phyloP scores from a whole-genome alignment of 2,888 invertebrate species.

The Philopedon plagiatum region DNA sequence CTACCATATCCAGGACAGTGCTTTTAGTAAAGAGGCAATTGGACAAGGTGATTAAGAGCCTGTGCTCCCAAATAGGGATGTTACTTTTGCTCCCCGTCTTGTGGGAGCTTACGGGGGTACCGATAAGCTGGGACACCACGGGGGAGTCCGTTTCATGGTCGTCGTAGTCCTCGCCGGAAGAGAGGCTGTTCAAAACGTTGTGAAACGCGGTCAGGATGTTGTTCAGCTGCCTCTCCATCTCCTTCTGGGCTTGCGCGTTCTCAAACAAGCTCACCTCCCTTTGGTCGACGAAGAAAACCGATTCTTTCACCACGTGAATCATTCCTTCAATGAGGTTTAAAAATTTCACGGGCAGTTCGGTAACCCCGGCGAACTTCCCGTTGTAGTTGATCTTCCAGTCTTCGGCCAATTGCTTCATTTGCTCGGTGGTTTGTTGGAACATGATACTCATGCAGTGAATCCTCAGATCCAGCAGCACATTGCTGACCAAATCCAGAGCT shows the following conservation, averaged over 20 bases:
- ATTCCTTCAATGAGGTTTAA: conserved; percentile 82
- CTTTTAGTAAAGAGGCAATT: conserved; percentile 90
- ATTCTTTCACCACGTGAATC: conserved; percentile 78
- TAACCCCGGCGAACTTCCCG: conserved; percentile 78
- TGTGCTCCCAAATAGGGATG: conserved; percentile 81
- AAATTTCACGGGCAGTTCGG: conserved; percentile 76
- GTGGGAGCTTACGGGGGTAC: conserved; percentile 71
- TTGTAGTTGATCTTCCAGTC: conserved; percentile 90
- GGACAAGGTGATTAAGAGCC: conserved; percentile 87
- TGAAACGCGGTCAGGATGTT: conserved; percentile 76
- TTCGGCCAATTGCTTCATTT: conserved; percentile 83
- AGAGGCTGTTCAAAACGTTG: conserved; percentile 80
- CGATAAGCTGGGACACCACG: conserved; percentile 76
- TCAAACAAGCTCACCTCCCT: conserved; percentile 75
- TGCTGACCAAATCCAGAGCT: conserved; percentile 87
- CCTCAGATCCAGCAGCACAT: conserved; percentile 88
- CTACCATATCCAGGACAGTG: conserved; percentile 80
- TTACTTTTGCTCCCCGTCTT: conserved; percentile 60
- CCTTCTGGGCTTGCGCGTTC: conserved; percentile 70
- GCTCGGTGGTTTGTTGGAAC: conserved; percentile 87
- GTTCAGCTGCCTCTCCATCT: conserved; percentile 71
- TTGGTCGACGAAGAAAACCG: conserved; percentile 79
- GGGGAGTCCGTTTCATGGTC: conserved; percentile 72
- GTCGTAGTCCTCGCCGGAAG: conserved; percentile 79
- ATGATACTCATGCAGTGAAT: conserved; percentile 88